A percentile compares a stretch with the other conserved stretches of the same genome.
These are phyloP conservation scores for Papilio xuthus DNA, from an alignment of 1,140 invertebrate genomes.

Conservation along the genomic window DNA sequence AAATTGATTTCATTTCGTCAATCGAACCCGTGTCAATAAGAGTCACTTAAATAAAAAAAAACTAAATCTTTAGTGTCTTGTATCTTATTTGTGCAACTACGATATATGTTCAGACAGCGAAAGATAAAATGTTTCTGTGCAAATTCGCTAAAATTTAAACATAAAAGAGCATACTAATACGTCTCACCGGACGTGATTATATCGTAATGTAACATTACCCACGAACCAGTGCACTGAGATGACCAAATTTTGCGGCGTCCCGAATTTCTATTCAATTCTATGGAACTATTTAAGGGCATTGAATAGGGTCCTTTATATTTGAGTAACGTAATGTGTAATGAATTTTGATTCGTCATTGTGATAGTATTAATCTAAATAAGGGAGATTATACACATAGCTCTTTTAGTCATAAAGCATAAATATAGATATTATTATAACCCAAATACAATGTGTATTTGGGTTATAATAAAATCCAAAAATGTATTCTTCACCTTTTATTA, in stretches of 20 bases:
- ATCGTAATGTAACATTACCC: conserved; percentile 59
- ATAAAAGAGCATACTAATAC: conserved; percentile 7
- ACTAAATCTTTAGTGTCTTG: too few relatives aligned
- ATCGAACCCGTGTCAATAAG: too few relatives aligned
- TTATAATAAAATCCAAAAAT: too few relatives aligned
- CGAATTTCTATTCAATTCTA: conserved; percentile 64
- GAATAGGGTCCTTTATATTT: conserved; percentile 60
- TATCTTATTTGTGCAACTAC: too few relatives aligned
- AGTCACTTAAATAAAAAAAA: too few relatives aligned
- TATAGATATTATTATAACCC: too few relatives aligned
- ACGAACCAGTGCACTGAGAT: conserved; percentile 65
- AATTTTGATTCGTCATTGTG: conserved; percentile 55
- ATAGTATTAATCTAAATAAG: conserved; percentile 34
- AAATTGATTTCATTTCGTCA: too few relatives aligned
- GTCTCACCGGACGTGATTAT: conserved; percentile 42
- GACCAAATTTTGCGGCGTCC: conserved; percentile 69
- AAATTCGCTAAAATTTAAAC: neutral
- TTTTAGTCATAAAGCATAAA: neutral
- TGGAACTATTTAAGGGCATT: conserved; percentile 49
- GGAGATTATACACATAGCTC: conserved; percentile 14
- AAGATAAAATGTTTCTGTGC: neutral
- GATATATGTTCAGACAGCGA: neutral
- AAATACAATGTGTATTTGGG: too few relatives aligned
- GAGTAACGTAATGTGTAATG: conserved; percentile 49
- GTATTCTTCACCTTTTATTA: too few relatives aligned